Percentiles rank a stretch among this genome's conserved stretches.
phyloP scores from a whole-genome alignment of 2,888 invertebrate genomes.

The Myopa testacea region DNA sequence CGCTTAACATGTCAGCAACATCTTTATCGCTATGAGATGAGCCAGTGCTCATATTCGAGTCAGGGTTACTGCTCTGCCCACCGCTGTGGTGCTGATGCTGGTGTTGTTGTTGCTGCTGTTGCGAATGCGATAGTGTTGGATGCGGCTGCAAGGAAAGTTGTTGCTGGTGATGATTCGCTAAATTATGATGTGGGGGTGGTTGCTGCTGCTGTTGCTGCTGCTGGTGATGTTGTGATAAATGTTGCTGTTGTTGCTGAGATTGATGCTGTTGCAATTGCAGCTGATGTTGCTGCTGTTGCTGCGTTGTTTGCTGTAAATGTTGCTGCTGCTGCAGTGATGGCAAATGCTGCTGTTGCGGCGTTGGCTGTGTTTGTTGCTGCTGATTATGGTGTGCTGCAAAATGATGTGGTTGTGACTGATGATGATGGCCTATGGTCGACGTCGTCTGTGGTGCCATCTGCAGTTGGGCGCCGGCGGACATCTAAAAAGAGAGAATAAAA shows the following conservation, averaged over 20 bases:
- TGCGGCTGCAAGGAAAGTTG: slow-evolving; percentile 45
- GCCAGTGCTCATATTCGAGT: slow-evolving; percentile 98
- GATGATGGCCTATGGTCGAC: slow-evolving; percentile 69
- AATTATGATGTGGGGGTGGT: slow-evolving; percentile 43
- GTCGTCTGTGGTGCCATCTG: slow-evolving; percentile 97
- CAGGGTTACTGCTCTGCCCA: slow-evolving; percentile 79
- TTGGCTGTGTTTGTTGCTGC: slow-evolving; percentile 53
- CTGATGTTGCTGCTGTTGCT: slow-evolving; percentile 42
- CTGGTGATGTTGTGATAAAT: slow-evolving; percentile 43
- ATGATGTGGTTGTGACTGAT: slow-evolving; percentile 61
- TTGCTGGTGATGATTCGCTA: slow-evolving; percentile 43
- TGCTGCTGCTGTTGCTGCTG: slow-evolving; percentile 49
- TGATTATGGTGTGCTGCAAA: slow-evolving; percentile 55
- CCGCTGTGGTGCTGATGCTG: slow-evolving; percentile 54
- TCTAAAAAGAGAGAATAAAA: slow-evolving; percentile 71
- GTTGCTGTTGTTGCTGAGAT: slow-evolving; percentile 48
- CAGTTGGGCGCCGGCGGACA: slow-evolving; percentile 97
- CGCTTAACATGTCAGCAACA: slow-evolving; percentile 64
- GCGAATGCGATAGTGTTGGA: slow-evolving; percentile 49
- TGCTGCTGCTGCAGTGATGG: slow-evolving; percentile 50
- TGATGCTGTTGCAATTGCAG: slow-evolving; percentile 67
- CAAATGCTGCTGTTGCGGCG: slow-evolving; percentile 49
- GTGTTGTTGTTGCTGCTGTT: slow-evolving; percentile 50
- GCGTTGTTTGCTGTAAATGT: slow-evolving; percentile 38
- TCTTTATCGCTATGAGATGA: slow-evolving; percentile 97